Base-by-base conservation (phyloP, 2,888 invertebrate genomes). In the Allophyes oxyacanthae region DNA sequence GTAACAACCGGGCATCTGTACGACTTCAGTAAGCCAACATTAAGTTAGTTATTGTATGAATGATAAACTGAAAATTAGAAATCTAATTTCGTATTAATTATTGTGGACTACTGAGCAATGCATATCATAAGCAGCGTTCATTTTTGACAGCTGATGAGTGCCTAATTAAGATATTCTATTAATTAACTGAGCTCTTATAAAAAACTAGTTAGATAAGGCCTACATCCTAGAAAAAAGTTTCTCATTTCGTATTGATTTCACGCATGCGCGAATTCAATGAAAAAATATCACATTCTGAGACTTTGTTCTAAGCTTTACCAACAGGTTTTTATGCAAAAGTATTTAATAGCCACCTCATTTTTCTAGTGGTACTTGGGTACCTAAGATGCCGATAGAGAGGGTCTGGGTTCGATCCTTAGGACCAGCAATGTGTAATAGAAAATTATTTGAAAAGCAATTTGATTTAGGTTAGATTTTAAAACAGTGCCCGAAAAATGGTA, bases 221-320 rank as follows among this genome's bases (percentile, higher is more conserved):
- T 9, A 38, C 14, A 13, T 33, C 41, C 4, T 28, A 37, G 37
- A 37, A 33, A 53, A 30, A 28, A 14, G 8, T 14, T 11, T 28
- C 41, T 15, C 20, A 46, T 28, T 25, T 6, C 5, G 2, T 13
- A 20, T 8, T 63, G 15, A n/a, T 45, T 20, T 48, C 33, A 38
- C 9, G 46, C 30, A 37, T 30, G 37, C 37, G 7, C 6, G 33
- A 20, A 32, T 54, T 42, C 1, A 9, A 15, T 30, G 9, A 34
- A 54, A 46, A 33, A 28, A 0, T 25, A 42, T 46, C 32, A 42
- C 28, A 37, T 33, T 37, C 25, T 37, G 13, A 34, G 15, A 34
- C 26, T 51, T 30, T 14, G 11, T 36, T 32, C 15, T 20, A 6
- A 44, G 13, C 43, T 34, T 28, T 25, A 6, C 1, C 6, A 3